These are phyloP conservation scores for Athene noctua DNA, from an alignment of 2,113 vertebrate species.

Conservation along the genomic window DNA sequence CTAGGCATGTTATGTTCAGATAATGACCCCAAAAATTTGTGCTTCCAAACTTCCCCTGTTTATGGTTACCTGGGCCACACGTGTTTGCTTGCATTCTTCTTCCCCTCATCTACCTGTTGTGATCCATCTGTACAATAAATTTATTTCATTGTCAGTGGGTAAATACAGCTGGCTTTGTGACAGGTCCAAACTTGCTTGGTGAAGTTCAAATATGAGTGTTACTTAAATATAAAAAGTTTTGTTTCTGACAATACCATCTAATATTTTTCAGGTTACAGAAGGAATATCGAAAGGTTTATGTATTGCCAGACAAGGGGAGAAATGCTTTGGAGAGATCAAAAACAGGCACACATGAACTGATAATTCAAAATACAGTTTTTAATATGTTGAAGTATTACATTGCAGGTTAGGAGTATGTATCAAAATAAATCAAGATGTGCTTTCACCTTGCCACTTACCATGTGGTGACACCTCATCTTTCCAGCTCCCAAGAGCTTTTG, in stretches of 20 bases:
- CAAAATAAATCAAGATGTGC: not conserved
- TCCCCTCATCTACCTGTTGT: not conserved
- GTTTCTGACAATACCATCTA: not conserved
- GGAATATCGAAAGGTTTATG: not conserved
- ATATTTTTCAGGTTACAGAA: not conserved
- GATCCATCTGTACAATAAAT: not conserved
- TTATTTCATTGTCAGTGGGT: not conserved
- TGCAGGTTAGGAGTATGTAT: not conserved
- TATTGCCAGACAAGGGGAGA: not conserved
- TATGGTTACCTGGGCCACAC: not conserved
- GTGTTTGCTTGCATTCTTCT: not conserved
- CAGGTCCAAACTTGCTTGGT: not conserved
- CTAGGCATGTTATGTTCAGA: not conserved
- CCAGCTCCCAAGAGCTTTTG: not conserved
- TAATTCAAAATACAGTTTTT: not conserved
- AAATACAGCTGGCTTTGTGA: not conserved
- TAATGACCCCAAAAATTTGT: not conserved
- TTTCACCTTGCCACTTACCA: not conserved
- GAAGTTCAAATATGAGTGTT: not conserved
- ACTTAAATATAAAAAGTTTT: not conserved
- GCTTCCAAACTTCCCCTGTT: not conserved
- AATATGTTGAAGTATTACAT: not conserved
- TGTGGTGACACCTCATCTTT: not conserved
- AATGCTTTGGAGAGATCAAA: not conserved
- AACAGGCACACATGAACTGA: not conserved